A percentile compares a stretch with the other conserved stretches of the same genome.
Conservation (phyloP, 2,113 vertebrate species). For the Pseudolaguvia tuberculata region DNA sequence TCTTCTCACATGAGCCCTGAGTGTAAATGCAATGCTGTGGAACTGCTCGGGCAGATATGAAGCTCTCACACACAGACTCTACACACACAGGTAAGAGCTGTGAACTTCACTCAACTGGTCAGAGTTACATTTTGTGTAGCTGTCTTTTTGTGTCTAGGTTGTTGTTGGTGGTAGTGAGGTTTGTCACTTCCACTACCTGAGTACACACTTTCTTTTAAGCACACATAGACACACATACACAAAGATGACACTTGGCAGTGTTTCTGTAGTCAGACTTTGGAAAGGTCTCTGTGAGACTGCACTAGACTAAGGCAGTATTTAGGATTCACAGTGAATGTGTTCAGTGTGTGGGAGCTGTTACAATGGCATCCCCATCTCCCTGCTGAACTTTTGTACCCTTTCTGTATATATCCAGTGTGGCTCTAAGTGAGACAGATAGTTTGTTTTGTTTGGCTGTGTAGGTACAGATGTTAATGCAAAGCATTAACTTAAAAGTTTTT, state of each 20-base stretch:
- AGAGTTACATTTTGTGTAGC: conserved; percentile 25
- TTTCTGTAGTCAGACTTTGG: conserved; percentile 11
- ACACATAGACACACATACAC: conserved; percentile 13
- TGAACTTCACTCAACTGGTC: conserved; percentile 4
- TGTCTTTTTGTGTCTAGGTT: conserved; percentile 26
- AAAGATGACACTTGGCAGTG: conserved; percentile 27
- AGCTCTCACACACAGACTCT: conserved; percentile 57
- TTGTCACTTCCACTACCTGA: conserved; percentile 6
- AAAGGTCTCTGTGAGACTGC: conserved; percentile 18
- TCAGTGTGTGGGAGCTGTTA: conserved; percentile 25
- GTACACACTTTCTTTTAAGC: conserved; percentile 6
- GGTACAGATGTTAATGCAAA: too few relatives aligned
- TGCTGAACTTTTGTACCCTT: conserved; percentile 24
- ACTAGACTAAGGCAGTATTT: conserved; percentile 32
- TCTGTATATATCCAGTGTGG: conserved; percentile 21
- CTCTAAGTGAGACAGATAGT: background rate
- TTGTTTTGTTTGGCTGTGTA: conserved; percentile 7
- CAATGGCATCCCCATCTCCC: conserved; percentile 8
- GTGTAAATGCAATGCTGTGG: conserved; percentile 48
- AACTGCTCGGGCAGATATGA: conserved; percentile 60
- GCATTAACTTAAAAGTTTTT: too few relatives aligned
- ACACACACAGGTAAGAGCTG: conserved; percentile 46
- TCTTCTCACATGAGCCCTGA: conserved; percentile 39
- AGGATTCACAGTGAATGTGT: conserved; percentile 35
- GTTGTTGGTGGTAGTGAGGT: background rate